Conservation (phyloP, 2,797 vertebrate species). For the Harpagifer antarcticus region DNA sequence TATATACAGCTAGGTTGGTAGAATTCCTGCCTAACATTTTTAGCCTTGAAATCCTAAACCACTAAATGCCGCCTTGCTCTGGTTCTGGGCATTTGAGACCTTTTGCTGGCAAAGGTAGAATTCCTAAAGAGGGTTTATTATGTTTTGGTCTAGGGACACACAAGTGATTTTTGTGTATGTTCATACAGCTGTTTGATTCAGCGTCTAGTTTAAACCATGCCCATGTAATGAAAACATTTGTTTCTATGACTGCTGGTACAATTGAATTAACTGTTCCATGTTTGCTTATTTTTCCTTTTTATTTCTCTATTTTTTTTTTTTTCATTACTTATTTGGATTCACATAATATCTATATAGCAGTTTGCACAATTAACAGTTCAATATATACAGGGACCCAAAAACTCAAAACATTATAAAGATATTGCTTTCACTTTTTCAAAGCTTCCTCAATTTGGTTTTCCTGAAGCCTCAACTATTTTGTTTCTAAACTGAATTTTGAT, state of each 20-base stretch:
- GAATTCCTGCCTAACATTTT: slow-evolving; percentile 81
- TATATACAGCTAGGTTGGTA: slow-evolving; percentile 80
- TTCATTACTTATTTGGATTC: too few relatives aligned
- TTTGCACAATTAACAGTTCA: too few relatives aligned
- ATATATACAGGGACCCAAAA: too few relatives aligned
- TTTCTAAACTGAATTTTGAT: too few relatives aligned
- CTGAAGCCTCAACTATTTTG: too few relatives aligned
- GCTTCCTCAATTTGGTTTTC: too few relatives aligned
- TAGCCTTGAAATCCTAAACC: slow-evolving; percentile 84
- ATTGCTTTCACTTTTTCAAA: too few relatives aligned
- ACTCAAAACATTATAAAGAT: too few relatives aligned
- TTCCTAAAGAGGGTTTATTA: slow-evolving; percentile 77
- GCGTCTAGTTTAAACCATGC: slow-evolving; percentile 29
- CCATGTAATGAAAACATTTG: slow-evolving; percentile 12
- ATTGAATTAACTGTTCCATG: neutral
- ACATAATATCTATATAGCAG: too few relatives aligned
- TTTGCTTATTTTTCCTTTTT: too few relatives aligned
- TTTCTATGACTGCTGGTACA: neutral
- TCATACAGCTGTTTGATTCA: slow-evolving; percentile 41
- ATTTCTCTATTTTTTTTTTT: too few relatives aligned
- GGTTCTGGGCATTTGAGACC: slow-evolving; percentile 57
- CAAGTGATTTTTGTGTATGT: slow-evolving; percentile 49
- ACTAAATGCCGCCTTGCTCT: slow-evolving; percentile 75
- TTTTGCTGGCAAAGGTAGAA: slow-evolving; percentile 71
- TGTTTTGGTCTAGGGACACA: slow-evolving; percentile 60